Percentiles rank a stretch among this genome's conserved stretches.
phyloP scores from a whole-genome alignment of 2,797 vertebrate genomes.

The Malacoraja senta region DNA sequence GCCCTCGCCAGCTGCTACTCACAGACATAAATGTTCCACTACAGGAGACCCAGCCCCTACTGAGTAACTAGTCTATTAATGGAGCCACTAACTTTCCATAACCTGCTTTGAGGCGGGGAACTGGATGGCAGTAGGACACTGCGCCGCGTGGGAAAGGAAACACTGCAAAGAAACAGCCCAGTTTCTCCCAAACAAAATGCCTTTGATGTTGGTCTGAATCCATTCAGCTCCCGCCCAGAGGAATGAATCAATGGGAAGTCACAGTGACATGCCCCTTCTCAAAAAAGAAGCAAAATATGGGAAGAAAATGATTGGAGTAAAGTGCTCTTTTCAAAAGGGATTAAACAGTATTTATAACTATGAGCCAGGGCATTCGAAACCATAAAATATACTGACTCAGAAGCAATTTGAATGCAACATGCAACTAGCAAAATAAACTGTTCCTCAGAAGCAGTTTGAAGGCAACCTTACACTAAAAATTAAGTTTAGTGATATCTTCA shows the following conservation, averaged over 20 bases:
- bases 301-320: constrained; percentile 2
- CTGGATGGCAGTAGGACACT: constrained; percentile 2
- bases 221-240: constrained; percentile 8
- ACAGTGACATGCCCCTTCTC: neutral
- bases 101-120: neutral
- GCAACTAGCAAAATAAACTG: neutral
- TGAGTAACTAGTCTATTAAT: neutral
- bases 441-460: neutral
- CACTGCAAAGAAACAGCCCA: neutral
- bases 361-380: neutral
- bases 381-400: no score
- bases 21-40: neutral
- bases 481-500: constrained; percentile 10
- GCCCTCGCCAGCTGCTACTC: neutral
- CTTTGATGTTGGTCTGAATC: constrained; percentile 15
- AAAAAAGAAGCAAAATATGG: neutral
- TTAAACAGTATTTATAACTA: constrained; percentile 7
- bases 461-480: neutral
- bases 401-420: no score
- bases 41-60: neutral
- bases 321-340: neutral
- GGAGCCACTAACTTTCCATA: neutral
- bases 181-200: constrained; percentile 1
- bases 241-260: constrained; percentile 10
- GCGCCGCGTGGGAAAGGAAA: constrained; percentile 24